Evolutionary conservation across 2,888 invertebrate species (phyloP).

Genomic region (Tethea ocularis): DNA sequence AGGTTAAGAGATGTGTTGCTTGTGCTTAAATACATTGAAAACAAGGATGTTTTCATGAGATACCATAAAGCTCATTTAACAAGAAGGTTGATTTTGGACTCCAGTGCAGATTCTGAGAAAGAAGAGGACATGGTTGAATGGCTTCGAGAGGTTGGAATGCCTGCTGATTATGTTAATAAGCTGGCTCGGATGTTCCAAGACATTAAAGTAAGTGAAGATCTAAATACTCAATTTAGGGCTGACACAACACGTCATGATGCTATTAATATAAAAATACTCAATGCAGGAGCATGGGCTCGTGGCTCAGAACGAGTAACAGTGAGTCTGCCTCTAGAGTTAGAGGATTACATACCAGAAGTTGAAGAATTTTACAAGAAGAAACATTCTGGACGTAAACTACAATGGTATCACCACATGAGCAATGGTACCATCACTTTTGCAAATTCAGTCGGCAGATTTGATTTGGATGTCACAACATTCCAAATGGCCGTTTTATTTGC

Average conservation of each 20-base stretch:
- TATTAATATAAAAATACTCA: conserved; percentile 98
- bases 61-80: conserved; percentile 99
- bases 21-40: conserved; percentile 99
- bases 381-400: conserved; percentile 98
- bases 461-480: conserved; percentile 99
- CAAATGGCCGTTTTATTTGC: conserved; percentile 99
- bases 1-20: conserved; percentile 96
- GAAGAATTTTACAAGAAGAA: conserved; percentile 99
- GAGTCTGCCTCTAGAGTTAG: conserved; percentile 97
- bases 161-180: conserved; percentile 99
- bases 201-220: conserved; percentile 98
- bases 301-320: conserved; percentile 97
- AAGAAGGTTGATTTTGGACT: conserved; percentile 96
- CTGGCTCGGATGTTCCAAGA: conserved; percentile 99
- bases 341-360: conserved; percentile 99
- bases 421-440: conserved; percentile 99
- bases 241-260: conserved; percentile 92
- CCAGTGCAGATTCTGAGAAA: conserved; percentile 99
- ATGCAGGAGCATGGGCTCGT: conserved; percentile 99
- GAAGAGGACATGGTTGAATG: conserved; percentile 99
- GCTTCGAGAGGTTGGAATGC: conserved; percentile 99
- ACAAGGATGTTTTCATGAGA: conserved; percentile 99
- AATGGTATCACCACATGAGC: conserved; percentile 99
- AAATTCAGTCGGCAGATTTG: conserved; percentile 96
- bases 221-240: conserved; percentile 95